Conservation (phyloP, 2,113 vertebrate genomes). For the Agelaius phoeniceus region DNA sequence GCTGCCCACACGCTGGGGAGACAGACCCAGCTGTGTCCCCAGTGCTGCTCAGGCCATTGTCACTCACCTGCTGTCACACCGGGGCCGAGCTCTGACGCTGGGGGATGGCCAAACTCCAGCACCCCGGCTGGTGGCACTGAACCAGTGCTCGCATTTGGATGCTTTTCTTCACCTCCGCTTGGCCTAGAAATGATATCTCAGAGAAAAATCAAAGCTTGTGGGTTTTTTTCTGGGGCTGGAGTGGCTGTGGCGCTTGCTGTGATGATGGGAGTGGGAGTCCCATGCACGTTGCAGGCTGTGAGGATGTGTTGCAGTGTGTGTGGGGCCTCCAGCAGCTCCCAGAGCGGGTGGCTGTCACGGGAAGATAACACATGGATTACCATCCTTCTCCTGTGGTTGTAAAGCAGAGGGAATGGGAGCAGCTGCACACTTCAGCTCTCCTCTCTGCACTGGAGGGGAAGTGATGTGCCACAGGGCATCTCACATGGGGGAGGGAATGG, state of each 20-base stretch:
- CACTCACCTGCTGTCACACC: background rate
- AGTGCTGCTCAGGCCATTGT: fast-evolving
- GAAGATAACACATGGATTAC: background rate
- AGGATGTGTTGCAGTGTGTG: background rate
- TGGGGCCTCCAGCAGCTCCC: background rate
- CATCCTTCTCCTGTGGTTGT: background rate
- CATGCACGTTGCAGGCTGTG: fast-evolving
- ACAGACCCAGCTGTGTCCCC: background rate
- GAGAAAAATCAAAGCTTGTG: conserved; percentile 36
- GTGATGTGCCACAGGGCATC: background rate
- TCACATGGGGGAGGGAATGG: background rate
- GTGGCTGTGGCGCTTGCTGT: fast-evolving
- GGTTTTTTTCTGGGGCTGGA: background rate
- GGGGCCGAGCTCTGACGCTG: fast-evolving
- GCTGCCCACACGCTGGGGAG: fast-evolving
- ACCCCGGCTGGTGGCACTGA: background rate
- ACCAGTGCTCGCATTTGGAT: background rate
- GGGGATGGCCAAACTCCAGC: background rate
- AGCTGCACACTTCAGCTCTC: background rate
- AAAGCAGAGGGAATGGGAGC: background rate
- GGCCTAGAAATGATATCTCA: conserved; percentile 42
- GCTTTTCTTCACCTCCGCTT: background rate
- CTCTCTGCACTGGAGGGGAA: background rate
- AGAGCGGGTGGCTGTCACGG: fast-evolving
- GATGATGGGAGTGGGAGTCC: background rate